phyloP scores from a whole-genome alignment of 2,113 vertebrate genomes.

The Abramis brama region DNA sequence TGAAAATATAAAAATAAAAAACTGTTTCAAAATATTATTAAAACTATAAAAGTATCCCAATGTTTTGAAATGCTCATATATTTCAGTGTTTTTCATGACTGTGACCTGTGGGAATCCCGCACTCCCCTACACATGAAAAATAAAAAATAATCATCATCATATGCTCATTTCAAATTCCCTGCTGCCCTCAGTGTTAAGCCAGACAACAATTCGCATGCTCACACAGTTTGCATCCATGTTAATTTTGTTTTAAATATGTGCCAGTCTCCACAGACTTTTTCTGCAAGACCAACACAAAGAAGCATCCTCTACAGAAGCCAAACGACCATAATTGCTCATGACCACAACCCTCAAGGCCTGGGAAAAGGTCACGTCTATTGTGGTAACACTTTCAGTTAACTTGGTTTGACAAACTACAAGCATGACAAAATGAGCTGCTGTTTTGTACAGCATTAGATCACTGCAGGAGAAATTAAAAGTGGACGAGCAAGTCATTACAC shows the following conservation, averaged over 20 bases:
- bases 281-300: constrained; percentile 45
- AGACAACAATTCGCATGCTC: not conserved
- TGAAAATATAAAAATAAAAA: no score
- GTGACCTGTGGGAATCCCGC: not conserved
- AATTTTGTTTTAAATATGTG: constrained; percentile 29
- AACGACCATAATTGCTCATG: constrained; percentile 54
- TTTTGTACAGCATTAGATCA: not conserved
- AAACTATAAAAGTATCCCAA: no score
- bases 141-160: constrained; percentile 2
- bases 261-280: constrained; percentile 40
- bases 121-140: not conserved
- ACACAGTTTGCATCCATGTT: constrained; percentile 35
- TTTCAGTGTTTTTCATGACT: not conserved
- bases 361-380: constrained; percentile 56
- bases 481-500: constrained; percentile 17
- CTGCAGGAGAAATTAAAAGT: constrained; percentile 3
- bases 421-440: constrained; percentile 37
- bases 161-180: not conserved
- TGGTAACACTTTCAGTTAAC: constrained; percentile 55
- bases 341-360: constrained; percentile 52
- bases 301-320: constrained; percentile 47
- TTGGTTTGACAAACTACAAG: constrained; percentile 41
- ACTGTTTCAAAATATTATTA: no score
- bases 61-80: no score
- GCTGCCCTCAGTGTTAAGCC: not conserved